Evolutionary conservation across 2,797 vertebrate species (phyloP), one percentile per base, ranked within the genome.

Genomic region (Acanthornis magna): DNA sequence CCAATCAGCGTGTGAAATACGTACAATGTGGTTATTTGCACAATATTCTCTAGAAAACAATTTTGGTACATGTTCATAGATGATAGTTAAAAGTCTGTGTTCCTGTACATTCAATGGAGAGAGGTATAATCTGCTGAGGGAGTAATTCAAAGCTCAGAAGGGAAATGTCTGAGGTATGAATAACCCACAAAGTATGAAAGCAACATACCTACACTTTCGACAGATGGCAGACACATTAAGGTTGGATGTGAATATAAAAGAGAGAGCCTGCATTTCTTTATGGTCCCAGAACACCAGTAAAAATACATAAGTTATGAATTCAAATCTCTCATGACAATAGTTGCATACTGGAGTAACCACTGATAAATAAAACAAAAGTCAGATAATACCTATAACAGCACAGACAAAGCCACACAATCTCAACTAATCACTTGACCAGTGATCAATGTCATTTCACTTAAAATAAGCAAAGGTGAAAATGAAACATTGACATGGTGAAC

Each of bases 381-480:
- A 50, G 16, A 32, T 51, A 77, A 55, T 17, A 7, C 43, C 66
- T 81, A 32, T 78, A 68, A 36, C 23, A 84, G 17, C 2, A 3
- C 12, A 71, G 66, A 36, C 23, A 92, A 82, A 74, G 27, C 16
- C 45, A 61, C 25, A 45, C 16, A 32, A 25, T 36, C 34, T 88
- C 62, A 88, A 13, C 23, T 94, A 36, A 72, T 61, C 85, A 29
- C 54, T 58, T 93, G 55, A 70, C 60, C 54, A 47, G 58, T 54
- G 36, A 91, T 78, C 80, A 57, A 48, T 86, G 83, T 90, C 40
- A 45, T 79, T 78, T 89, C 72, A 47, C 13, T 61, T 76, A 83
- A 89, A 96, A 80, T 82, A 95, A 94, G 19, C 45, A 91, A 88
- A 93, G 70, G 66, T 80, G 85, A 91, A 96, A 96, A 87, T 67